Conservation (phyloP, 2,888 invertebrate species). For the Pandemis corylana region DNA sequence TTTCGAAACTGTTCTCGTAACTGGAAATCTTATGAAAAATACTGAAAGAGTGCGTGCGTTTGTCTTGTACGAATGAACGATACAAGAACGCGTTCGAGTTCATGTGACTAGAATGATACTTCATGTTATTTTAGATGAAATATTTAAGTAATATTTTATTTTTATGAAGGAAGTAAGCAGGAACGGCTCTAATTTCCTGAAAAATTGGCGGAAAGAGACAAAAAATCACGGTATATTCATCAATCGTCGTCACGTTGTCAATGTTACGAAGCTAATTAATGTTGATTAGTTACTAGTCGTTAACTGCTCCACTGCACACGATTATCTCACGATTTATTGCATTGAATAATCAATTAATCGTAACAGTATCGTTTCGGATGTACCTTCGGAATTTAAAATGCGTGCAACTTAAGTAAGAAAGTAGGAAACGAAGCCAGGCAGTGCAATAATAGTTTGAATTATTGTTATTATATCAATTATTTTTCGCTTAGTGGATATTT, state of each 20-base stretch:
- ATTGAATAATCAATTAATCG: constrained; percentile 14
- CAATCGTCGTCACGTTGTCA: not conserved
- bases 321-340: constrained; percentile 23
- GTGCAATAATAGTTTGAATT: no score
- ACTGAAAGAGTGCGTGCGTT: no score
- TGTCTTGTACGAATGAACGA: no score
- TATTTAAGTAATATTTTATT: no score
- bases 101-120: no score
- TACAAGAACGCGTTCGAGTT: no score
- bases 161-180: not conserved
- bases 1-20: not conserved
- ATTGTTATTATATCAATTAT: no score
- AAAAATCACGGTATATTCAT: not conserved
- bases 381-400: not conserved
- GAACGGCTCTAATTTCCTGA: no score
- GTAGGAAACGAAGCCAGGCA: no score
- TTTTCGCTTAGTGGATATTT: no score
- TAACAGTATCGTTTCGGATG: not conserved
- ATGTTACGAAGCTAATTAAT: constrained; percentile 6
- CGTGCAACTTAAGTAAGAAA: not conserved
- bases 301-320: constrained; percentile 13
- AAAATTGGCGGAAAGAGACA: not conserved
- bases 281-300: constrained; percentile 9
- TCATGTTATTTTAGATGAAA: no score
- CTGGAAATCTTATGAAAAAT: no score